A percentile compares a stretch with the other conserved stretches of the same genome.
phyloP scores from a whole-genome alignment of 1,140 invertebrate genomes.

The Camponotus floridanus region DNA sequence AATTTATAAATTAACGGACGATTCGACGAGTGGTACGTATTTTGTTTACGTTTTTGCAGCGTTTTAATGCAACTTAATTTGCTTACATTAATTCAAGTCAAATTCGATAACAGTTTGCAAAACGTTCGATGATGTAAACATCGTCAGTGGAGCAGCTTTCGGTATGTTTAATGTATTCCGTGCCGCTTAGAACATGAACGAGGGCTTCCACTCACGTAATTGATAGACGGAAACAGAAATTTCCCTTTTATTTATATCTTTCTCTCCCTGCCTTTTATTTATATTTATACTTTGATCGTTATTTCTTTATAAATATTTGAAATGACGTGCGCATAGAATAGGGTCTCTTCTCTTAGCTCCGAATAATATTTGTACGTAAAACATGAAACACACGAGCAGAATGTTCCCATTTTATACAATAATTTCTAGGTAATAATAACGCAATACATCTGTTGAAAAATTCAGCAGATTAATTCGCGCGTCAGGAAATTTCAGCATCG shows the following conservation, averaged over 20 bases:
- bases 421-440: slow-evolving; percentile 1
- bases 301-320: not conserved
- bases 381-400: not conserved
- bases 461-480: not conserved
- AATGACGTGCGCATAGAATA: not conserved
- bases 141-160: not conserved
- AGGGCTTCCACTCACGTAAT: slow-evolving; percentile 1
- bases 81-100: not conserved
- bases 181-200: not conserved
- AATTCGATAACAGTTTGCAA: slow-evolving; percentile 19
- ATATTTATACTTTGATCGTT: not conserved
- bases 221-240: not conserved
- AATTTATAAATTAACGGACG: not conserved
- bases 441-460: not conserved
- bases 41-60: not conserved
- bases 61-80: not conserved
- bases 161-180: slow-evolving; percentile 19
- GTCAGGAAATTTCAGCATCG: slow-evolving; percentile 5
- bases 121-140: slow-evolving; percentile 36
- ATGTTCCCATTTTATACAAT: not conserved
- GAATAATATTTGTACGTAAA: no score
- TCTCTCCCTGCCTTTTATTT: not conserved
- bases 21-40: no score
- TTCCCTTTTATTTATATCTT: not conserved
- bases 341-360: not conserved